phyloP scores from a whole-genome alignment of 2,797 vertebrate species.

The Choloepus didactylus region DNA sequence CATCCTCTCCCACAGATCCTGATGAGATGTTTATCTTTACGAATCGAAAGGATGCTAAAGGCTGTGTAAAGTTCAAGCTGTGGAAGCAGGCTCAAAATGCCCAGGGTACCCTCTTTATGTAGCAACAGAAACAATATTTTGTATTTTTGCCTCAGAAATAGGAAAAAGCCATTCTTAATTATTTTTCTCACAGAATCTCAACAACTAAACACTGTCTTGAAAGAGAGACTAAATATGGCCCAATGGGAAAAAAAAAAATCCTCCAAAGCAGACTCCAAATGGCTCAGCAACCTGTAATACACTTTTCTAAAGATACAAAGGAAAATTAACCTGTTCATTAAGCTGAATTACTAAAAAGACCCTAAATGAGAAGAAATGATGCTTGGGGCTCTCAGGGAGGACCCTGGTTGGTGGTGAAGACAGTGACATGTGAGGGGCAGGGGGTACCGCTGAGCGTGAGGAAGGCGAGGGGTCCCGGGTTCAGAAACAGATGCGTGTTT shows the following conservation, averaged over 20 bases:
- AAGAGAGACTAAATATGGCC: background rate
- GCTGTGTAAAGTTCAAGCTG: background rate
- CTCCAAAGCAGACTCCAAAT: background rate
- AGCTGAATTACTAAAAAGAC: background rate
- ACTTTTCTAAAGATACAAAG: background rate
- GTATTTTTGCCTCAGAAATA: background rate
- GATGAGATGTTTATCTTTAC: background rate
- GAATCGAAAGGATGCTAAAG: background rate
- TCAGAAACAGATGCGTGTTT: no score
- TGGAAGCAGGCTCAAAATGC: background rate
- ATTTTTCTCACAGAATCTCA: background rate
- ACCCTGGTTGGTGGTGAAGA: no score
- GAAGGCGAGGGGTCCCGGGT: background rate
- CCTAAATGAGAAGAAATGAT: background rate
- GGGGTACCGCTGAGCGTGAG: background rate
- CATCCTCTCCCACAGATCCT: background rate
- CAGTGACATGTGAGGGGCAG: no score
- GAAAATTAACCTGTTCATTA: background rate
- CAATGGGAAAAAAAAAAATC: background rate
- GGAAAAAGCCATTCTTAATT: slow-evolving; percentile 13
- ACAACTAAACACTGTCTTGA: background rate
- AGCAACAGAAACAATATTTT: background rate
- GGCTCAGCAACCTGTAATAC: background rate
- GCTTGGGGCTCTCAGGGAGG: background rate
- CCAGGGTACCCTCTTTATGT: background rate